phyloP scores from a whole-genome alignment of 2,888 invertebrate genomes.

The Spilarctia lutea region DNA sequence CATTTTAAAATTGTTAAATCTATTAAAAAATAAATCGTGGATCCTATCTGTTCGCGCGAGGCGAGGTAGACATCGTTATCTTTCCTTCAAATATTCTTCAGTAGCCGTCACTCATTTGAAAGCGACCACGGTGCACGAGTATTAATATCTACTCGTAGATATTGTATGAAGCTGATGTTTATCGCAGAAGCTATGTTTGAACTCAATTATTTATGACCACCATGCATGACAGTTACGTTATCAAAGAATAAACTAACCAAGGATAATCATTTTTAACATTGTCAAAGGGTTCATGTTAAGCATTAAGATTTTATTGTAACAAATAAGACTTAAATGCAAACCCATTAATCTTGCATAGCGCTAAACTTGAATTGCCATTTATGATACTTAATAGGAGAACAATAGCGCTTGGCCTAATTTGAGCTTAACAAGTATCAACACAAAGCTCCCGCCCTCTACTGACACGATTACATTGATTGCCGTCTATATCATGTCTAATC shows the following conservation, averaged over 20 bases:
- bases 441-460: constrained; percentile 40
- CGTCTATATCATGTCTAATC: constrained; percentile 28
- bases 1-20: constrained; percentile 15
- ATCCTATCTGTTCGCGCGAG: constrained; percentile 11
- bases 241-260: constrained; percentile 58
- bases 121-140: constrained; percentile 49
- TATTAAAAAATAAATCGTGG: constrained; percentile 12
- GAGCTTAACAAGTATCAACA: constrained; percentile 47
- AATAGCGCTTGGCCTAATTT: constrained; percentile 51
- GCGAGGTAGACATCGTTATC: constrained; percentile 27
- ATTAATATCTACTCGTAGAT: constrained; percentile 58
- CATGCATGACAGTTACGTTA: constrained; percentile 67
- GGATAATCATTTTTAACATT: constrained; percentile 50
- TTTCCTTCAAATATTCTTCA: constrained; percentile 36
- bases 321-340: constrained; percentile 48
- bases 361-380: constrained; percentile 52
- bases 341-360: constrained; percentile 51
- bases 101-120: constrained; percentile 60
- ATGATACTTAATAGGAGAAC: constrained; percentile 53
- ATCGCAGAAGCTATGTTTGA: constrained; percentile 70
- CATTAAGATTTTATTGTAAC: constrained; percentile 44
- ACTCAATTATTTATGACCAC: constrained; percentile 70
- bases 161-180: constrained; percentile 63
- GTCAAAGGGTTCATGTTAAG: constrained; percentile 42
- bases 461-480: constrained; percentile 30